A percentile compares a stretch with the other conserved stretches of the same genome.
phyloP scores from a whole-genome alignment of 2,113 vertebrate genomes.

The Aramus guarauna region DNA sequence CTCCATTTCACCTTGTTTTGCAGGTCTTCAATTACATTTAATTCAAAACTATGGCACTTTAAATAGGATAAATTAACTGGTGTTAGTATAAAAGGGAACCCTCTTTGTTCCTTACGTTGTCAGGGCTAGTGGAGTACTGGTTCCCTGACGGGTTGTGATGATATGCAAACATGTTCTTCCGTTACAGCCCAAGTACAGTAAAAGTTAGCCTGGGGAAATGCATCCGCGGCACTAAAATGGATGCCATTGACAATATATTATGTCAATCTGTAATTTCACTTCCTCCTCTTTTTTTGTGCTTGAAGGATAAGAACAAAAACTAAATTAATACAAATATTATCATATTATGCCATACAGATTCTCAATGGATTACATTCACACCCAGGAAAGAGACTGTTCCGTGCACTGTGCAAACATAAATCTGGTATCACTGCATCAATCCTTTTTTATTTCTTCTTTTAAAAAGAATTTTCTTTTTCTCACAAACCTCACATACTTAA shows the following conservation, averaged over 20 bases:
- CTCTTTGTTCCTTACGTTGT: neutral
- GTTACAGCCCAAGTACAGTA: neutral
- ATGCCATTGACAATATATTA: neutral
- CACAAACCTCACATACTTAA: neutral
- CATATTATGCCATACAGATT: neutral
- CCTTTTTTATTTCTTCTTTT: neutral
- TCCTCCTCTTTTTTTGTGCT: neutral
- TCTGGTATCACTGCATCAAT: neutral
- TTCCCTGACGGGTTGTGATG: neutral
- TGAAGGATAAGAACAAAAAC: neutral
- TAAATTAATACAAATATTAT: neutral
- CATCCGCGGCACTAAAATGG: neutral
- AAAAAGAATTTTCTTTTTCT: neutral
- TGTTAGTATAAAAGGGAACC: neutral
- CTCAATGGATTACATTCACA: neutral
- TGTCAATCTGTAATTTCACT: neutral
- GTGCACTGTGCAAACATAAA: neutral
- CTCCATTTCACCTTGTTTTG: constrained; percentile 4
- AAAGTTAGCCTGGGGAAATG: neutral
- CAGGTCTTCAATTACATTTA: constrained; percentile 43
- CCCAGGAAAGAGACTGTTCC: neutral
- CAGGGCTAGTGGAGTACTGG: neutral
- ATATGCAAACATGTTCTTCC: neutral
- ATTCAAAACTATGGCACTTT: neutral
- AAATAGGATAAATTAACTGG: constrained; percentile 35